These are phyloP conservation scores for Calephelis nemesis DNA, from an alignment of 1,140 invertebrate genomes.

Conservation along the genomic window DNA sequence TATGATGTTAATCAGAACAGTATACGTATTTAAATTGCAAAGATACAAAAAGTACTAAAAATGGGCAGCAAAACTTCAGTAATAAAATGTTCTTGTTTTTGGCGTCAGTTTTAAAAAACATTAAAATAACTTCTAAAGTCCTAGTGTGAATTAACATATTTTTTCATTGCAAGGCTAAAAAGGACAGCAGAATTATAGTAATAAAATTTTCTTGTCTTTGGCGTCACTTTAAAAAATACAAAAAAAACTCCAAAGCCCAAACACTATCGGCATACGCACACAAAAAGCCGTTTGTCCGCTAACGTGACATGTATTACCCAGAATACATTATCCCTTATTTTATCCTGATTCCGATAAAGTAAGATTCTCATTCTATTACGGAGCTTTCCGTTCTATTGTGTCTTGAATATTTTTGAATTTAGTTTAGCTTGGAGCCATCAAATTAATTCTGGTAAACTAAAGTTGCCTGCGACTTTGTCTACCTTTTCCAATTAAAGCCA, in stretches of 20 bases:
- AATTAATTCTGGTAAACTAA: neutral
- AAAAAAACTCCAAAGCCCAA: neutral
- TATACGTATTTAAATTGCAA: too few species aligned
- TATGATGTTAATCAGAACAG: neutral
- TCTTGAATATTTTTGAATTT: conserved; percentile 32
- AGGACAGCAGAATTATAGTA: too few species aligned
- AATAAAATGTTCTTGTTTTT: neutral
- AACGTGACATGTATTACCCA: conserved; percentile 32
- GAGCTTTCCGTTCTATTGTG: conserved; percentile 25
- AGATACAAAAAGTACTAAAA: too few species aligned
- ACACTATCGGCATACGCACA: conserved; percentile 27
- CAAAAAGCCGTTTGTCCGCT: conserved; percentile 31
- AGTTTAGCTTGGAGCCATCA: neutral
- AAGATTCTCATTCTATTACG: conserved; percentile 26
- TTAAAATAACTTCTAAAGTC: too few species aligned
- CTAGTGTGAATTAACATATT: too few species aligned
- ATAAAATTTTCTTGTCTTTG: neutral
- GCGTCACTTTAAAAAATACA: too few species aligned
- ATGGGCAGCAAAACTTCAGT: too few species aligned
- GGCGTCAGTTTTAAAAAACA: too few species aligned
- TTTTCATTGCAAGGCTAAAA: too few species aligned
- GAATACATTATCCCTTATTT: conserved; percentile 42
- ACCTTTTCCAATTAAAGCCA: too few species aligned
- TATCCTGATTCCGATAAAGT: conserved; percentile 34
- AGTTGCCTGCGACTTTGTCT: too few species aligned